Evolutionary conservation across 2,888 invertebrate species (phyloP), one percentile per base, ranked within the genome.

Genomic region (Caenorhabditis virilis): DNA sequence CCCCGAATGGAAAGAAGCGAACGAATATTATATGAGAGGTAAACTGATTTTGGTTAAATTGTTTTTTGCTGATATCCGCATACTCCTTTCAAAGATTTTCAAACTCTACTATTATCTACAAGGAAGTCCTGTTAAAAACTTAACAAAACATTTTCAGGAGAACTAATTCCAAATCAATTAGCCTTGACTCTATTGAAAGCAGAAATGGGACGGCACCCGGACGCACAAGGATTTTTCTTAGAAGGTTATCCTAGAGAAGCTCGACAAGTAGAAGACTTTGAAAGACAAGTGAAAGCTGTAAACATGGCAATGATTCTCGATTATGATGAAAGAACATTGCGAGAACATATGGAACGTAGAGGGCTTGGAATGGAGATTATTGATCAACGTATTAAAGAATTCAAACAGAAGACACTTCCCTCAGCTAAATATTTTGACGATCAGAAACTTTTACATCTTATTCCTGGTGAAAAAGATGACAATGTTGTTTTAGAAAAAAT

Each of bases 341-440:
- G 78, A 49, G 69, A 74, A 18, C 83, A 83, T 56, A 82, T 83
- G 83, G 69, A 78, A 35, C 59, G 64, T 16, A 52, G 77, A 9
- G 80, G 78, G 11, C 58, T 79, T 33, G 67, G 70, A 6, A 76
- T 74, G 67, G 75, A 76, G 47, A 65, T 73, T 18, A 71, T 73
- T 46, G 73, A 73, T 45, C 73, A 71, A 47, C 68, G 68, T 49
- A 73, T 73, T 18, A 73, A 73, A 20, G 82, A 83, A 49, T 83
- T 82, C 76, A 82, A 80, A 55, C 73, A 76, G 63, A 83, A 83
- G 51, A 83, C 83, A 5, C 65, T 83, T 30, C 83, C 83, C 2
- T 79, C 78, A 7, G 83, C 83, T 13, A 83, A 83, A 51, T 83
- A 82, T 66, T 83, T 83, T 46, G 83, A 83, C 54, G 83, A 83